Conservation (phyloP, 2,888 invertebrate species). For the Drosophila pegasa region DNA sequence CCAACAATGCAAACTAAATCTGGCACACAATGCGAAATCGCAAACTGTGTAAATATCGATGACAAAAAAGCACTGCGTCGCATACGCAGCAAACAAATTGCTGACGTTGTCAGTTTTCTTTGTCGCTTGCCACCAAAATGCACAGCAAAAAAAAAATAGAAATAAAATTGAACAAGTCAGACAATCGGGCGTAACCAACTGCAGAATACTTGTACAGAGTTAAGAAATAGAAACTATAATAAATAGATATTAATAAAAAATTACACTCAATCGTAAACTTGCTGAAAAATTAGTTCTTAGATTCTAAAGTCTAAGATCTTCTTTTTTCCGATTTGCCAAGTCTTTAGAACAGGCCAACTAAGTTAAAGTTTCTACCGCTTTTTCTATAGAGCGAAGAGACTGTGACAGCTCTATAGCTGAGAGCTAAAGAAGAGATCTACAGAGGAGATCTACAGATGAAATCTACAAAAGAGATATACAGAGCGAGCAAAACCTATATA, state of each 20-base stretch:
- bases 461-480: no score
- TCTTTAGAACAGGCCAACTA: no score
- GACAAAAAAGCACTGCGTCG: constrained; percentile 23
- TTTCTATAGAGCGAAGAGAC: no score
- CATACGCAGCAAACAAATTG: constrained; percentile 52
- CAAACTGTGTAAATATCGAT: constrained; percentile 50
- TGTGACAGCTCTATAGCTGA: no score
- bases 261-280: no score
- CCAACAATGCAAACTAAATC: constrained; percentile 48
- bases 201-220: neutral
- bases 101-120: constrained; percentile 39
- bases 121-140: constrained; percentile 40
- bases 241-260: neutral
- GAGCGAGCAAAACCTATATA: neutral
- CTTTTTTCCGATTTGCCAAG: no score
- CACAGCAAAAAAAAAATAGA: constrained; percentile 15
- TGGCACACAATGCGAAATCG: constrained; percentile 57
- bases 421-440: no score
- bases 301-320: no score
- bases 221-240: neutral
- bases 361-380: no score
- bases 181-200: neutral
- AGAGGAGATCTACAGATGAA: no score
- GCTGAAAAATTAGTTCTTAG: no score
- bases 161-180: neutral